Evolutionary conservation across 1,140 invertebrate genomes (phyloP).

Genomic region (Drosophila takahashii): DNA sequence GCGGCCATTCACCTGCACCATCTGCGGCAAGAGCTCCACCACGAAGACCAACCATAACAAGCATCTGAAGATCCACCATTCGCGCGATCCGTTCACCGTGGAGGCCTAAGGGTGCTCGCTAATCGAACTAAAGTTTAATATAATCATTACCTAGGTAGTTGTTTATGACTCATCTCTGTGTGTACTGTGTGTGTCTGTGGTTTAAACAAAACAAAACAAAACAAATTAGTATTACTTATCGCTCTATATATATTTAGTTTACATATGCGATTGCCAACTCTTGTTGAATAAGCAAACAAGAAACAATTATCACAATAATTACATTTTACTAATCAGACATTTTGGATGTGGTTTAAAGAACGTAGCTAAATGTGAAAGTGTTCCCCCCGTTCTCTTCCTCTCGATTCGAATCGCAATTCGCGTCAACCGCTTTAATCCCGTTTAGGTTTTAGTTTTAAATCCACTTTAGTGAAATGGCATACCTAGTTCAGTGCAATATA

Average conservation of each 20-base stretch:
- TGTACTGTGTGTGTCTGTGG: conserved; percentile 74
- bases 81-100: conserved; percentile 92
- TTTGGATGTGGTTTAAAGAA: conserved; percentile 80
- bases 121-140: conserved; percentile 69
- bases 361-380: conserved; percentile 77
- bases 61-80: conserved; percentile 94
- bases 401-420: conserved; percentile 39
- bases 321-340: conserved; percentile 74
- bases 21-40: conserved; percentile 93
- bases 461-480: conserved; percentile 71
- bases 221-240: conserved; percentile 81
- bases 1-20: conserved; percentile 93
- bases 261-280: conserved; percentile 75
- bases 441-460: conserved; percentile 58
- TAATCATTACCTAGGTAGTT: conserved; percentile 75
- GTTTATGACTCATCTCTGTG: conserved; percentile 78
- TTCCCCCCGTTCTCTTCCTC: conserved; percentile 19
- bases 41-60: conserved; percentile 96
- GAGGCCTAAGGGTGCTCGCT: conserved; percentile 87
- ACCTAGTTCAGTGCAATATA: conserved; percentile 80
- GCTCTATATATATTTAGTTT: conserved; percentile 60
- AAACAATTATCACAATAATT: conserved; percentile 66
- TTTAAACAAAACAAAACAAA: conserved; percentile 58
- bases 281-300: conserved; percentile 45
- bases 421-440: conserved; percentile 54